Conservation (phyloP, 2,888 invertebrate genomes). For the Spodoptera littoralis region DNA sequence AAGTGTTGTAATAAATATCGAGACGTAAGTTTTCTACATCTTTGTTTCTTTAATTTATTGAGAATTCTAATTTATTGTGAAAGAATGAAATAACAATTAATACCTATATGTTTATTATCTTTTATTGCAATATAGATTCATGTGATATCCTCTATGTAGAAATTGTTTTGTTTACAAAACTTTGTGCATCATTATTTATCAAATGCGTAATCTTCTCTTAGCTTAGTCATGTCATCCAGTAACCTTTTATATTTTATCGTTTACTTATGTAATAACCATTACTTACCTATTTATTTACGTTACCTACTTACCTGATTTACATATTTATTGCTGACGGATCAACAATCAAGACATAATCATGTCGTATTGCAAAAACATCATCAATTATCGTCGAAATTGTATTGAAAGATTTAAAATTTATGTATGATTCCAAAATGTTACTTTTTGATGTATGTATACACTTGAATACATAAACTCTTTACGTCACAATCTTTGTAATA, state of each 20-base stretch:
- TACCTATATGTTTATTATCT: too few relatives aligned
- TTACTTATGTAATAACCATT: conserved; percentile 14
- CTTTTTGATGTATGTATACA: conserved; percentile 35
- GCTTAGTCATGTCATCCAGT: neutral
- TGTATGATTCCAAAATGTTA: conserved; percentile 17
- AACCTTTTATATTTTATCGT: conserved; percentile 4
- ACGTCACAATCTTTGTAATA: conserved; percentile 39
- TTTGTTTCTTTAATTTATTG: conserved; percentile 15
- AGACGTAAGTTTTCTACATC: conserved; percentile 21
- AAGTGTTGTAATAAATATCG: conserved; percentile 43
- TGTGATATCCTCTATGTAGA: neutral
- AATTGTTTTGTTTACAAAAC: conserved; percentile 3
- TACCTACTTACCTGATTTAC: conserved; percentile 1
- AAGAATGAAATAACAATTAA: too few relatives aligned
- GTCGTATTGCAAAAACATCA: too few relatives aligned
- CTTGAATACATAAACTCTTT: conserved; percentile 41
- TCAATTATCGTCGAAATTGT: too few relatives aligned
- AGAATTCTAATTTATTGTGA: conserved; percentile 7
- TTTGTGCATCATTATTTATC: conserved; percentile 8
- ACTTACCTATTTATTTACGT: neutral
- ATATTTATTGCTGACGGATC: neutral
- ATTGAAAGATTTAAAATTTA: too few relatives aligned
- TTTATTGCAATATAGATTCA: too few relatives aligned
- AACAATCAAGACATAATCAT: too few relatives aligned
- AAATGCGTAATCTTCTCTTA: neutral